Evolutionary conservation across 2,888 invertebrate genomes (phyloP).

Genomic region (Drosophila rubida): DNA sequence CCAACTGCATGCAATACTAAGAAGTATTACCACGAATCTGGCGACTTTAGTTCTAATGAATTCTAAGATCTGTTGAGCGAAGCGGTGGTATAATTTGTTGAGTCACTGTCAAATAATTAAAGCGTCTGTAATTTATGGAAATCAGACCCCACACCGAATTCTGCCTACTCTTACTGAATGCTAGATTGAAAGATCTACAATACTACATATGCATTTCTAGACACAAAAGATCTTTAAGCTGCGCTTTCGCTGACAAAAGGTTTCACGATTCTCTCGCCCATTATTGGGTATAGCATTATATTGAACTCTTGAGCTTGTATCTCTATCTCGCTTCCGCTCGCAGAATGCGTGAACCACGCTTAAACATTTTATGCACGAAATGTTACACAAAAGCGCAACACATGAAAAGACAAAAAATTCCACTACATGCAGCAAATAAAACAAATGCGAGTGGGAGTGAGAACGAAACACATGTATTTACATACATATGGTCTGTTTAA

Average conservation of each 20-base stretch:
- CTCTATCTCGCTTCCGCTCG: background rate
- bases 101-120: background rate
- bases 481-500: conserved; percentile 40
- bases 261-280: background rate
- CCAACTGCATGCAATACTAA: too few relatives aligned
- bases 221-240: background rate
- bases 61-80: background rate
- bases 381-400: conserved; percentile 59
- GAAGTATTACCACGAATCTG: too few relatives aligned
- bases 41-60: background rate
- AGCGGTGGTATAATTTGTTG: background rate
- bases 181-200: background rate
- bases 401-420: conserved; percentile 20
- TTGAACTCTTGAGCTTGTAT: background rate
- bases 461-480: conserved; percentile 28
- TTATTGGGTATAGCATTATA: background rate
- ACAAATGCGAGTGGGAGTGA: conserved; percentile 16
- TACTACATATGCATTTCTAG: background rate
- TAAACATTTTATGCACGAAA: conserved; percentile 65
- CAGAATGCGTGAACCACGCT: conserved; percentile 2
- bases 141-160: background rate
- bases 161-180: background rate
- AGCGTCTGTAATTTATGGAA: background rate
- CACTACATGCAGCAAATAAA: conserved; percentile 32
- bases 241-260: background rate